Evolutionary conservation across 2,797 vertebrate genomes (phyloP).

Genomic region (Gouania willdenowi): DNA sequence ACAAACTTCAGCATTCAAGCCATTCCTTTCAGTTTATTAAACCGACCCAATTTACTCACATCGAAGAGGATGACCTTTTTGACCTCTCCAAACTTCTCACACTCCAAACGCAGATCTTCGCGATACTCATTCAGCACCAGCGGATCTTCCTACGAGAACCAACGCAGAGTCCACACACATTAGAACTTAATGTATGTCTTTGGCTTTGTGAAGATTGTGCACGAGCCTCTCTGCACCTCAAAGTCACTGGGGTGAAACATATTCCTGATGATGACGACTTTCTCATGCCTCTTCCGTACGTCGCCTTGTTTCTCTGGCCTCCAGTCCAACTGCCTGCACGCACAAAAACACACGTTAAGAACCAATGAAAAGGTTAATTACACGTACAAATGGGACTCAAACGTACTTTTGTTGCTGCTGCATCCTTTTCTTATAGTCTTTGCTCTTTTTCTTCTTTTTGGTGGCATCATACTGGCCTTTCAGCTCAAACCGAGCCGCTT

Average conservation of each 20-base stretch:
- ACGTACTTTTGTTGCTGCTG: slow-evolving; percentile 91
- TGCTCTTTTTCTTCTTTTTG: slow-evolving; percentile 94
- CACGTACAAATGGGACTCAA: neutral
- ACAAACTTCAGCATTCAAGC: neutral
- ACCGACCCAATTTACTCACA: slow-evolving; percentile 73
- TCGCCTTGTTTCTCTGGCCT: slow-evolving; percentile 88
- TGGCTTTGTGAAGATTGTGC: neutral
- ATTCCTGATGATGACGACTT: slow-evolving; percentile 91
- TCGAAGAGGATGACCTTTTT: slow-evolving; percentile 97
- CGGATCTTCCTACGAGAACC: slow-evolving; percentile 84
- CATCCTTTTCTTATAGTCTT: slow-evolving; percentile 91
- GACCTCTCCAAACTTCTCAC: slow-evolving; percentile 95
- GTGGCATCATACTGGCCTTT: slow-evolving; percentile 93
- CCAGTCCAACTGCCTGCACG: slow-evolving; percentile 91
- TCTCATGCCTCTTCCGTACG: slow-evolving; percentile 83
- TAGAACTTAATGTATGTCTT: neutral
- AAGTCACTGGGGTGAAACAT: slow-evolving; percentile 98
- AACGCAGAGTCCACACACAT: neutral
- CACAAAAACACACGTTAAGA: slow-evolving; percentile 6
- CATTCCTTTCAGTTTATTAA: neutral
- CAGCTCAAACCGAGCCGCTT: slow-evolving; percentile 88
- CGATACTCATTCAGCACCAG: slow-evolving; percentile 94
- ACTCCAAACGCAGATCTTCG: slow-evolving; percentile 90
- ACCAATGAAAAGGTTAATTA: too few relatives aligned
- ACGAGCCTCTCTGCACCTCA: slow-evolving; percentile 75